Evolutionary conservation across 1,140 invertebrate species (phyloP).

Genomic region (Drosophila littoralis): DNA sequence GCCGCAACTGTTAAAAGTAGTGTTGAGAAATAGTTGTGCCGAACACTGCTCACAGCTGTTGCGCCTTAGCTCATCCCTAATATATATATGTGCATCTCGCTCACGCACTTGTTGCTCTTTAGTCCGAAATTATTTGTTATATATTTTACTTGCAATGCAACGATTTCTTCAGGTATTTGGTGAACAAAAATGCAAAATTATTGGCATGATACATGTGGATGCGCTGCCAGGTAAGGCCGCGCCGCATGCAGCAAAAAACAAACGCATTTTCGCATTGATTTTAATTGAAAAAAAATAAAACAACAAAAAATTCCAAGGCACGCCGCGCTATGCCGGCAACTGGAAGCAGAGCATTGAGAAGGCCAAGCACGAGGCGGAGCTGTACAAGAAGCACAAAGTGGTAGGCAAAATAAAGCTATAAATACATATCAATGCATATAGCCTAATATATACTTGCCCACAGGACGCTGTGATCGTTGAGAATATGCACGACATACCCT

Average conservation of each 20-base stretch:
- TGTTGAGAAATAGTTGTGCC: not conserved
- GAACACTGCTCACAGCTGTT: not conserved
- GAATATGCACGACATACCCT: constrained; percentile 95
- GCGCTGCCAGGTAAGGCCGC: constrained; percentile 88
- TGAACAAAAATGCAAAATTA: constrained; percentile 85
- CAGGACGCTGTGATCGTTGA: constrained; percentile 92
- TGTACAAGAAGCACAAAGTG: constrained; percentile 64
- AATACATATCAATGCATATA: not conserved
- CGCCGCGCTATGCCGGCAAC: constrained; percentile 70
- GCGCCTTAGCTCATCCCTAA: constrained; percentile 6
- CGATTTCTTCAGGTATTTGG: constrained; percentile 83
- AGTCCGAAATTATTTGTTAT: not conserved
- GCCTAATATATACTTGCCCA: not conserved
- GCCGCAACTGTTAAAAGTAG: not conserved
- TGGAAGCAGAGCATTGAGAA: constrained; percentile 72
- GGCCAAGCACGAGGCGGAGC: constrained; percentile 58
- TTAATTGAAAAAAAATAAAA: constrained; percentile 15
- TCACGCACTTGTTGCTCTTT: constrained; percentile 23
- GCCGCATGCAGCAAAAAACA: constrained; percentile 6
- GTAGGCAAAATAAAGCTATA: constrained; percentile 12
- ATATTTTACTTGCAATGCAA: constrained; percentile 66
- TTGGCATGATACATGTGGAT: constrained; percentile 91
- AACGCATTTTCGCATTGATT: not conserved
- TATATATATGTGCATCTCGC: not conserved
- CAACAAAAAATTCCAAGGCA: constrained; percentile 51